phyloP scores from a whole-genome alignment of 53 echinoderm and acorn worm species.

The Actinopyga echinites region DNA sequence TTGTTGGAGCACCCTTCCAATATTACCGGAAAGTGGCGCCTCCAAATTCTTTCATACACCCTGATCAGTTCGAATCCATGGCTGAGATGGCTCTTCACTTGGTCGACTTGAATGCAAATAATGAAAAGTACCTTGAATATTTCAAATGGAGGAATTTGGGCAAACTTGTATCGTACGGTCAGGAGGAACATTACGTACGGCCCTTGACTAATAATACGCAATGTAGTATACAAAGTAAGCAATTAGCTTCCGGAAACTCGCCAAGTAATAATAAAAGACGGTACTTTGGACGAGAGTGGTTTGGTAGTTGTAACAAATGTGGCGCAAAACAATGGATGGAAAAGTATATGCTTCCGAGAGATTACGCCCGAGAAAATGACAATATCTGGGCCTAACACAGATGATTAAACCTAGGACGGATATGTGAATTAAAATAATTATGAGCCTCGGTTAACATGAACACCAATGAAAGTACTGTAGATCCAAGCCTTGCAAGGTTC shows the following conservation, averaged over 20 bases:
- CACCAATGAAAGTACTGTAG: too few species aligned
- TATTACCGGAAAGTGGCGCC: background rate
- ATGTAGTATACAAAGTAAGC: slow-evolving; percentile 25
- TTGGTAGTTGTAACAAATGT: slow-evolving; percentile 16
- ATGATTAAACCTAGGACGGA: too few species aligned
- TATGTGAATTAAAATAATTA: too few species aligned
- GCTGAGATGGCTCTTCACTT: background rate
- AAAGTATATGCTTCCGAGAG: background rate
- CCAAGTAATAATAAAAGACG: background rate
- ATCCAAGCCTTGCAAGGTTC: too few species aligned
- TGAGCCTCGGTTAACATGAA: too few species aligned
- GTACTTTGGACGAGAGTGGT: slow-evolving; percentile 21
- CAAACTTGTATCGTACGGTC: background rate
- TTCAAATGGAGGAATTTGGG: background rate
- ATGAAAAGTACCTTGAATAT: background rate
- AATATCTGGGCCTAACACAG: too few species aligned
- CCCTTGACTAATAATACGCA: slow-evolving; percentile 14
- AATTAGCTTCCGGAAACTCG: background rate
- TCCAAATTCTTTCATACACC: background rate
- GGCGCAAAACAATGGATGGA: slow-evolving; percentile 16
- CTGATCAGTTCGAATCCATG: background rate
- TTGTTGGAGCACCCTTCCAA: background rate
- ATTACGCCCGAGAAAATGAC: background rate
- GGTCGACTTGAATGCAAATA: background rate
- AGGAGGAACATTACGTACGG: slow-evolving; percentile 24